A percentile compares a stretch with the other conserved stretches of the same genome.
These are phyloP conservation scores for Sebastes trivittatus DNA, from an alignment of 2,797 vertebrate genomes.

Conservation along the genomic window DNA sequence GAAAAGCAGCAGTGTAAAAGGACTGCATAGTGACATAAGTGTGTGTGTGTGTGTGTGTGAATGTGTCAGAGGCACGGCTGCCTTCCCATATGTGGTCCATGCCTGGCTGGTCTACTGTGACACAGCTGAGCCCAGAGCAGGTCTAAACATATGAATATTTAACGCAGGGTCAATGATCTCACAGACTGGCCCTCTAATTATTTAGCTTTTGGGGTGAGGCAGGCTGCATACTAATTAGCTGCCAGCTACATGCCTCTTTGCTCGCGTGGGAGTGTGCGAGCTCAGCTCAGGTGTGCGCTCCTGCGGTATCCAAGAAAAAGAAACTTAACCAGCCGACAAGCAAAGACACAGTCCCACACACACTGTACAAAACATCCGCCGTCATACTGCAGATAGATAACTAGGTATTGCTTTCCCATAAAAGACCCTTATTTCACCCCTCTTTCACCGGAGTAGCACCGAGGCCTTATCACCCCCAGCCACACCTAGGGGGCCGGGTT, in stretches of 20 bases:
- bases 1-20: conserved; percentile 9
- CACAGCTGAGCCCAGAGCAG: conserved; percentile 83
- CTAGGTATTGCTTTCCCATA: conserved; percentile 80
- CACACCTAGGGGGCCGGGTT: conserved; percentile 77
- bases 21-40: conserved; percentile 3
- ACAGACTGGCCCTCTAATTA: conserved; percentile 87
- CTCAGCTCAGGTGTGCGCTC: conserved; percentile 56
- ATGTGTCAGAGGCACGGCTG: conserved; percentile 78
- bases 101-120: conserved; percentile 85
- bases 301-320: conserved; percentile 42
- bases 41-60: conserved; percentile 32
- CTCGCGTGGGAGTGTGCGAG: conserved; percentile 4
- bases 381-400: conserved; percentile 77
- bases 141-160: conserved; percentile 90
- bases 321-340: conserved; percentile 51
- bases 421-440: conserved; percentile 80
- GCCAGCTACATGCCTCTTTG: conserved; percentile 67
- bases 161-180: conserved; percentile 86
- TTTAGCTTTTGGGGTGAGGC: conserved; percentile 84
- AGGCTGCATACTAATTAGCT: conserved; percentile 82
- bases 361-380: conserved; percentile 59
- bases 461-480: conserved; percentile 77
- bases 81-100: conserved; percentile 84
- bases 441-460: conserved; percentile 70
- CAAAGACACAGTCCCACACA: conserved; percentile 55